Evolutionary conservation across 2,797 vertebrate genomes (phyloP).

Genomic region (Urophycis tenuis): DNA sequence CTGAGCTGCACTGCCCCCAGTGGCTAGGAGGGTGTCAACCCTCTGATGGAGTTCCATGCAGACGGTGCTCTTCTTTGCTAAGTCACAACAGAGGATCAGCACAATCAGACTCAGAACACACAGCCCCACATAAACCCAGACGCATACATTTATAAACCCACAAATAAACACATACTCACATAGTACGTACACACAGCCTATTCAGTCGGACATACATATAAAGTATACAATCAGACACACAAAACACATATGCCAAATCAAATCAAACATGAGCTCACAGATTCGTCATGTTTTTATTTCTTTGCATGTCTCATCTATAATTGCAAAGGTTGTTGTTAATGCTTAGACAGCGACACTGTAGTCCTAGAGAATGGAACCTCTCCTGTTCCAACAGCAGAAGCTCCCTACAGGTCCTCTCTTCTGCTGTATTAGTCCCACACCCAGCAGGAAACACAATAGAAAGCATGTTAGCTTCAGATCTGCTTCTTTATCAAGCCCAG

Average conservation of each 20-base stretch:
- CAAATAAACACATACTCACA: too few species aligned
- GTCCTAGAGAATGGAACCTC: background rate
- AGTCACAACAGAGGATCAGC: too few species aligned
- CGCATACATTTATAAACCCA: too few species aligned
- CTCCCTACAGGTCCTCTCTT: conserved; percentile 57
- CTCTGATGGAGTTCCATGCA: background rate
- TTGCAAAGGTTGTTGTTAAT: background rate
- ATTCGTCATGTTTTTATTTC: background rate
- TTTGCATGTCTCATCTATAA: background rate
- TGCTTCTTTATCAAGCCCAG: conserved; percentile 69
- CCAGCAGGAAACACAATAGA: conserved; percentile 65
- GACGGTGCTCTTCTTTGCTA: too few species aligned
- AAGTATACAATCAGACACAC: too few species aligned
- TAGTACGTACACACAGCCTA: too few species aligned
- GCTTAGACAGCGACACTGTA: background rate
- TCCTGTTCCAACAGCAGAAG: conserved; percentile 40
- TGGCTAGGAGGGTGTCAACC: background rate
- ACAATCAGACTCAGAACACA: too few species aligned
- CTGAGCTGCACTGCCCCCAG: conserved; percentile 43
- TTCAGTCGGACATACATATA: background rate
- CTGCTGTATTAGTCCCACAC: conserved; percentile 66
- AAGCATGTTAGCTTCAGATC: conserved; percentile 64
- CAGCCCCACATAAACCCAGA: too few species aligned
- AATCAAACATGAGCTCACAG: too few species aligned
- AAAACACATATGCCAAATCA: too few species aligned